Conservation (phyloP, 2,888 invertebrate genomes). For the Margaritifera margaritifera region DNA sequence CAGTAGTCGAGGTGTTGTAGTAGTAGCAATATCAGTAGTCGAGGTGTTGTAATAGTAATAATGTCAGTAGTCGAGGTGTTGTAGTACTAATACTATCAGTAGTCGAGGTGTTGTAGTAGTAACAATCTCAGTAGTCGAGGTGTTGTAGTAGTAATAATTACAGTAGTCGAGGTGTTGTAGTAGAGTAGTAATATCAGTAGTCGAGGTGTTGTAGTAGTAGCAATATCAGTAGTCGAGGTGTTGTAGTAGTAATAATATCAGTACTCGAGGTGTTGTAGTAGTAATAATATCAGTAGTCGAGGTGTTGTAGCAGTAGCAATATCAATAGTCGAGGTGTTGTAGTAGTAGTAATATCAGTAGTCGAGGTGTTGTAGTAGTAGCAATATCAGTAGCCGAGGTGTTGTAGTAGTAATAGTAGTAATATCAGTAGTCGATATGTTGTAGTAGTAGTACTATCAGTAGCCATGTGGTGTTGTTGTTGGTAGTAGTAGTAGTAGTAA, state of each 20-base stretch:
- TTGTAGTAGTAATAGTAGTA: constrained; percentile 27
- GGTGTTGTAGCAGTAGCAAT: constrained; percentile 5
- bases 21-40: constrained; percentile 17
- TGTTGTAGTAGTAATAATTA: constrained; percentile 21
- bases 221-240: too few relatives aligned
- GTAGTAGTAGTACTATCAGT: constrained; percentile 15
- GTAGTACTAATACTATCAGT: constrained; percentile 8
- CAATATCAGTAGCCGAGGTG: constrained; percentile 19
- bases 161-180: constrained; percentile 12
- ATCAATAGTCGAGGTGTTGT: constrained; percentile 1
- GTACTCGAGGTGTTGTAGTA: constrained; percentile 17
- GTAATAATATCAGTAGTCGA: constrained; percentile 17
- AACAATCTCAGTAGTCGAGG: constrained; percentile 11
- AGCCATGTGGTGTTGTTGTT: neutral
- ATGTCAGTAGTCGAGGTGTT: constrained; percentile 1
- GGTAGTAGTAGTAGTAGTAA: constrained; percentile 26
- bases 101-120: constrained; percentile 2
- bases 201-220: constrained; percentile 2
- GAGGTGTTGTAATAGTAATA: constrained; percentile 6
- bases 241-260: constrained; percentile 10
- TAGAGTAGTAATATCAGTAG: constrained; percentile 5
- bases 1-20: constrained; percentile 17
- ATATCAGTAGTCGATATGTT: constrained; percentile 23
- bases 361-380: constrained; percentile 15
- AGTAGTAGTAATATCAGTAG: constrained; percentile 7